Percentiles rank a stretch among this genome's conserved stretches.
phyloP scores from a whole-genome alignment of 2,888 invertebrate species.

The Torymus auratus region DNA sequence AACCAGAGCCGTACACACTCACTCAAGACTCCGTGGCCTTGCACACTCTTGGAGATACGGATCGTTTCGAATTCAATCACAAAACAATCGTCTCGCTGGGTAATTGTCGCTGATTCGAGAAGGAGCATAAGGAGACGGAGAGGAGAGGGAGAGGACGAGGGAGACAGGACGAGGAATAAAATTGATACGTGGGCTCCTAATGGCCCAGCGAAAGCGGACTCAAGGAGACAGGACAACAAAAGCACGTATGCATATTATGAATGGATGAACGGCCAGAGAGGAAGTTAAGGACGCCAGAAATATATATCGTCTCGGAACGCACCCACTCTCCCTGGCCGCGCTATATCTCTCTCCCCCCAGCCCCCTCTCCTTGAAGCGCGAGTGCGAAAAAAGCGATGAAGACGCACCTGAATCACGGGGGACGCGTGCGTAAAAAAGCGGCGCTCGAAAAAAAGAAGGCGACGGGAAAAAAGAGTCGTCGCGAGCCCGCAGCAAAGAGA shows the following conservation, averaged over 20 bases:
- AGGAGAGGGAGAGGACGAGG: not conserved
- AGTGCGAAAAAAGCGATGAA: conserved; percentile 57
- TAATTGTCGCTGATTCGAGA: conserved; percentile 31
- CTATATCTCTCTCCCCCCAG: not conserved
- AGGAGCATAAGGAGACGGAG: not conserved
- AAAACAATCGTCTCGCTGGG: conserved; percentile 12
- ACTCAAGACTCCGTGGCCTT: conserved; percentile 5
- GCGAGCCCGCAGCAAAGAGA: conserved; percentile 52
- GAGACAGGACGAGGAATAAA: conserved; percentile 65
- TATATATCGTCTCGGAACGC: conserved; percentile 70
- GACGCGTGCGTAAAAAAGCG: conserved; percentile 24
- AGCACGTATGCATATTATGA: conserved; percentile 73
- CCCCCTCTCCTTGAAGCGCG: conserved; percentile 10
- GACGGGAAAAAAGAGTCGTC: conserved; percentile 54
- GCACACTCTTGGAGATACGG: conserved; percentile 17
- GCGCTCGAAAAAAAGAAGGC: conserved; percentile 51
- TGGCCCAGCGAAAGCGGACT: conserved; percentile 71
- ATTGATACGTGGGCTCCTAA: conserved; percentile 75
- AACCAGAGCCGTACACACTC: not conserved
- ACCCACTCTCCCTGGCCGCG: conserved; percentile 68
- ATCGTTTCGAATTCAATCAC: conserved; percentile 46
- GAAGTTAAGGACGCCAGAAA: conserved; percentile 71
- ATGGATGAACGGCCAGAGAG: conserved; percentile 71
- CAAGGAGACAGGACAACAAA: conserved; percentile 73
- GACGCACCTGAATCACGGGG: conserved; percentile 51